Evolutionary conservation across 2,797 vertebrate species (phyloP).

Genomic region (Acanthis flammea): DNA sequence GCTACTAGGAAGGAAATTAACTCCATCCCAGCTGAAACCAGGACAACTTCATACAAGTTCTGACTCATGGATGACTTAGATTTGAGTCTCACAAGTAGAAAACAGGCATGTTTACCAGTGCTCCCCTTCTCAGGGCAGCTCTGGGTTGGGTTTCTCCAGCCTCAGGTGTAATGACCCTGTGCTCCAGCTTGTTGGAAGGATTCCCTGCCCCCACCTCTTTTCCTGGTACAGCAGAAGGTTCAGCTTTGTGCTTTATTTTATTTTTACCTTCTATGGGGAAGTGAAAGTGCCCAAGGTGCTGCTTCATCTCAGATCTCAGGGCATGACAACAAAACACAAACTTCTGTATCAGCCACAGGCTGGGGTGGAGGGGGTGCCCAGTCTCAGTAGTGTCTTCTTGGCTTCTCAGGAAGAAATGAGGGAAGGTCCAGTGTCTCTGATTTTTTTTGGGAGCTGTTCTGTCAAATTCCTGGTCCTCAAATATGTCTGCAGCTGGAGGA

Average conservation of each 20-base stretch:
- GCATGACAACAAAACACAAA: not conserved
- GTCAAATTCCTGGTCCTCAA: not conserved
- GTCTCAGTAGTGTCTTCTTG: not conserved
- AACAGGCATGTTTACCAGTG: rapidly evolving
- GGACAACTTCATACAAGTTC: not conserved
- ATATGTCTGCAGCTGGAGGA: not conserved
- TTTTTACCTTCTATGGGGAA: not conserved
- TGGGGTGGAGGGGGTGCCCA: not conserved
- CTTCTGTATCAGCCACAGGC: not conserved
- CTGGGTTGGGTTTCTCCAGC: not conserved
- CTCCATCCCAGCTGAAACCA: not conserved
- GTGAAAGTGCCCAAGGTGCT: not conserved
- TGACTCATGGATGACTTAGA: not conserved
- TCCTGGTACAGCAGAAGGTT: not conserved
- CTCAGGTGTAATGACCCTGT: not conserved
- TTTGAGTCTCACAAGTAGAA: not conserved
- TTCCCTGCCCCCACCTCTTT: not conserved
- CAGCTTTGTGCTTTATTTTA: not conserved
- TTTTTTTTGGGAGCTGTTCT: not conserved
- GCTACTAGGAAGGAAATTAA: not conserved
- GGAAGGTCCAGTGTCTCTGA: not conserved
- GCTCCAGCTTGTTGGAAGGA: not conserved
- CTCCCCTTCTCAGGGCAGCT: not conserved
- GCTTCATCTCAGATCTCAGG: rapidly evolving
- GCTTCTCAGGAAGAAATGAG: not conserved